Conservation (phyloP, 2,888 invertebrate genomes). For the Eristalis tenax region DNA sequence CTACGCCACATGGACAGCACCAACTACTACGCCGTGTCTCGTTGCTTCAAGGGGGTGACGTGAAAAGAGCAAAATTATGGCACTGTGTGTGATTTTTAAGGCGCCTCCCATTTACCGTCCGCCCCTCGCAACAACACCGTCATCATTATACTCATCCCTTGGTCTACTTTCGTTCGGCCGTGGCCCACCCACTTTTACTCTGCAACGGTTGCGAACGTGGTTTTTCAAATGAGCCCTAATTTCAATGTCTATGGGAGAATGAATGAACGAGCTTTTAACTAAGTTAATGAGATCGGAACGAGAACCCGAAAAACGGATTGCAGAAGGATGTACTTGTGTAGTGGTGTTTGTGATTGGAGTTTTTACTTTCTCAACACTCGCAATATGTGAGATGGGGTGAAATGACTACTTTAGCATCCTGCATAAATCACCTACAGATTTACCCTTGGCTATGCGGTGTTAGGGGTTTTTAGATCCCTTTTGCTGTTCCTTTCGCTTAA, state of each 20-base stretch:
- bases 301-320: conserved; percentile 67
- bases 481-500: conserved; percentile 42
- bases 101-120: conserved; percentile 11
- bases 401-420: conserved; percentile 53
- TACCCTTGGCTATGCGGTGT: conserved; percentile 60
- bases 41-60: conserved; percentile 38
- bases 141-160: conserved; percentile 35
- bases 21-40: conserved; percentile 52
- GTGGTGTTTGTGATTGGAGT: conserved; percentile 19
- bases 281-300: conserved; percentile 71
- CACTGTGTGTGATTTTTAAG: conserved; percentile 65
- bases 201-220: conserved; percentile 49
- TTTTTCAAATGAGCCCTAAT: conserved; percentile 66
- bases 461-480: conserved; percentile 52
- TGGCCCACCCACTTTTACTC: not conserved
- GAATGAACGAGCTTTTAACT: conserved; percentile 69
- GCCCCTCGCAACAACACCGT: conserved; percentile 28
- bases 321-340: conserved; percentile 58
- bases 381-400: conserved; percentile 3
- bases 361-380: not conserved
- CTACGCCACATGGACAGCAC: not conserved
- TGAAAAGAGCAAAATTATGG: conserved; percentile 66
- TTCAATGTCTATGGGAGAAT: conserved; percentile 69
- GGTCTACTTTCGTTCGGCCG: conserved; percentile 39
- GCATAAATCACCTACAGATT: conserved; percentile 70